phyloP scores from a whole-genome alignment of 2,113 vertebrate species.

The Oophaga pumilio region DNA sequence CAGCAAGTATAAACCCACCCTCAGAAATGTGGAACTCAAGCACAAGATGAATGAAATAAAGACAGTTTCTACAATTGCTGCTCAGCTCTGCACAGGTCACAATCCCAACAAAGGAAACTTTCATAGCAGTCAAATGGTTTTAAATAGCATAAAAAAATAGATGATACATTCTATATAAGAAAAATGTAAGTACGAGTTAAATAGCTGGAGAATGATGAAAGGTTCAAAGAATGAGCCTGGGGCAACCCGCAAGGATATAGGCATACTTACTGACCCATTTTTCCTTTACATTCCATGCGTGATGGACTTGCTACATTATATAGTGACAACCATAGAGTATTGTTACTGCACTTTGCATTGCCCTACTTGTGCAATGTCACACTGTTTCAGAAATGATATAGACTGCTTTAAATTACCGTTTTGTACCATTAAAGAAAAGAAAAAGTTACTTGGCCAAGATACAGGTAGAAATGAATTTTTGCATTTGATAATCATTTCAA shows the following conservation, averaged over 20 bases:
- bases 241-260: not conserved
- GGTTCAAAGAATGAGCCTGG: not conserved
- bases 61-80: too few species aligned
- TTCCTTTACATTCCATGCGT: not conserved
- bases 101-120: too few species aligned
- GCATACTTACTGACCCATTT: not conserved
- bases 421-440: not conserved
- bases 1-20: not conserved
- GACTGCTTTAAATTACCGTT: not conserved
- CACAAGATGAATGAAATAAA: too few species aligned
- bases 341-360: not conserved
- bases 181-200: not conserved
- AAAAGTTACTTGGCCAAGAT: not conserved
- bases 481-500: not conserved
- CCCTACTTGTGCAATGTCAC: slow-evolving; percentile 11
- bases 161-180: not conserved
- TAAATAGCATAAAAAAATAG: not conserved
- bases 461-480: not conserved
- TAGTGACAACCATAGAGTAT: not conserved
- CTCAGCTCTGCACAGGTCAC: too few species aligned
- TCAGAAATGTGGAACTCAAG: too few species aligned
- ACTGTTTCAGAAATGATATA: not conserved
- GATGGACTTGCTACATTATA: not conserved
- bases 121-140: not conserved
- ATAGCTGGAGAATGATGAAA: not conserved